Evolutionary conservation across 2,888 invertebrate species (phyloP), one percentile per base, ranked within the genome.

Genomic region (Brachylomia viminalis): DNA sequence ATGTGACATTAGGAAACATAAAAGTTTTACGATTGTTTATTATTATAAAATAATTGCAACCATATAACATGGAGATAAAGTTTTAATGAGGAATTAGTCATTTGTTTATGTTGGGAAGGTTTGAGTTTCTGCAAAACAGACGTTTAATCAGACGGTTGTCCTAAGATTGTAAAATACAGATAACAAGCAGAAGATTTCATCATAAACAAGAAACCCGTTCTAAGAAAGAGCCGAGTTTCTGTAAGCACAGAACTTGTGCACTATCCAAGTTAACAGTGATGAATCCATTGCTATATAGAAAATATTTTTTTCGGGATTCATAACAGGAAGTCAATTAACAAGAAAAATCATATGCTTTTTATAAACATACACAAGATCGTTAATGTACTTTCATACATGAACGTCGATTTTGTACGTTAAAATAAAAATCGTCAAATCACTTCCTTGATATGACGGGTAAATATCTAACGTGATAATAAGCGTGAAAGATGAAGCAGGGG

Each of bases 31-130:
- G 23, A 68, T 58, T 30, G 30, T 38, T 66, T 33, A 66, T 79
- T 62, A 80, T 70, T 62, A 75, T 72, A 66, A 80, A 69, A 72
- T 70, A 64, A 80, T 74, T 71, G 27, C 47, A 76, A 76, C 30
- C 20, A 70, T 72, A 56, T 56, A 59, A 66, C 68, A 77, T 54
- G 8, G 11, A 38, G 80, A 77, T 80, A 72, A 74, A 61, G 38
- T 72, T 75, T 77, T 69, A 75, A 64, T 76, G n/a, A 23, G 13
- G 4, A 65, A 11, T 77, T 69, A 59, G 73, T 69, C 71, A 83
- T 77, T 62, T 33, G 30, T 59, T 75, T 76, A 80, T 74, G 49
- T 83, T 67, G 52, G 30, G n/a, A 42, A 54, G n/a, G 15, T 73
- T 47, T 23, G 17, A 45, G 45, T 69, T 49, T 49, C 27, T 49